Evolutionary conservation across 2,113 vertebrate genomes (phyloP).

Genomic region (Pteruthius melanotis): DNA sequence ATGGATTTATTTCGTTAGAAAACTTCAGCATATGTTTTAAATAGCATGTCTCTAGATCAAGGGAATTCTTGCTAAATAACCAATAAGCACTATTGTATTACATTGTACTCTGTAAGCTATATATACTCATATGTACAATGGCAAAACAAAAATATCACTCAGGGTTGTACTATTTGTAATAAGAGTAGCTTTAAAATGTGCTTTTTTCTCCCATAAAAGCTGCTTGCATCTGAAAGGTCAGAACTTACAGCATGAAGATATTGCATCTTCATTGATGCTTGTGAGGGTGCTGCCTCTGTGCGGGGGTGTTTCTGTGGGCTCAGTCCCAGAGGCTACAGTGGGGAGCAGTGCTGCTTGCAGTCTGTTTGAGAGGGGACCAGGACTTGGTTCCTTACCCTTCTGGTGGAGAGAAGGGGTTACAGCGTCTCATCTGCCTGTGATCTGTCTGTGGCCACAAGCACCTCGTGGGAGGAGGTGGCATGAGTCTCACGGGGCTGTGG

Average conservation of each 20-base stretch:
- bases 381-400: not conserved
- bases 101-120: conserved; percentile 38
- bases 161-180: not conserved
- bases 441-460: fast-evolving
- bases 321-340: fast-evolving
- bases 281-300: not conserved
- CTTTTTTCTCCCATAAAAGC: not conserved
- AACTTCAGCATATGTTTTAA: conserved; percentile 14
- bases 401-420: not conserved
- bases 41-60: not conserved
- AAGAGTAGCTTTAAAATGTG: not conserved
- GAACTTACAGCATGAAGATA: not conserved
- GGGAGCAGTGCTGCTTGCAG: not conserved
- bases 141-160: conserved; percentile 13
- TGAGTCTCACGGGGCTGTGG: fast-evolving
- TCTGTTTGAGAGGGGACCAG: not conserved
- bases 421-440: too few relatives aligned
- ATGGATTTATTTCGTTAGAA: not conserved
- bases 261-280: fast-evolving
- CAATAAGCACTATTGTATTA: not conserved
- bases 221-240: not conserved
- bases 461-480: not conserved
- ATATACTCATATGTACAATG: not conserved
- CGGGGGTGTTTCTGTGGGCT: not conserved
- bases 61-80: not conserved